phyloP scores from a whole-genome alignment of 2,888 invertebrate species.

The Leptura quadrifasciata region DNA sequence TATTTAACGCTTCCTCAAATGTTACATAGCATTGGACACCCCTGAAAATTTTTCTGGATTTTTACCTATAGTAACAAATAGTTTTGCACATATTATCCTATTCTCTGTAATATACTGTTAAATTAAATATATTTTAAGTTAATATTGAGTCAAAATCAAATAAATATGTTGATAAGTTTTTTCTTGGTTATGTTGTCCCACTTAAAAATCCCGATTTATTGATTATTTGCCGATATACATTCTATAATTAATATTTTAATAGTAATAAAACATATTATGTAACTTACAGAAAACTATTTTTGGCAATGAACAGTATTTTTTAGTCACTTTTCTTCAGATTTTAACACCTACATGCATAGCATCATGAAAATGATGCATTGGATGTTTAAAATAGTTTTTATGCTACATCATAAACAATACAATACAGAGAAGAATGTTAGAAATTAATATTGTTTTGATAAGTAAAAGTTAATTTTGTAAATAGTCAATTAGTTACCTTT shows the following conservation, averaged over 20 bases:
- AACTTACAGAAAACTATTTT: conserved; percentile 25
- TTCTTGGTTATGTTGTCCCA: conserved; percentile 14
- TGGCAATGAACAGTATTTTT: conserved; percentile 10
- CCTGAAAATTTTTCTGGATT: conserved; percentile 2
- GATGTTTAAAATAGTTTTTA: conserved; percentile 48
- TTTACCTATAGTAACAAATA: neutral
- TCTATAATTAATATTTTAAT: neutral
- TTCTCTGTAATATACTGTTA: neutral
- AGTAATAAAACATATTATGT: conserved; percentile 6
- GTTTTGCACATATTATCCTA: neutral
- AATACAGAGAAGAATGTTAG: conserved; percentile 32
- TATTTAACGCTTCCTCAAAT: neutral
- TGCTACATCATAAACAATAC: conserved; percentile 44
- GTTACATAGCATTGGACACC: conserved; percentile 29
- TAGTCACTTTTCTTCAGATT: conserved; percentile 28
- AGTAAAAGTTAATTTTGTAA: neutral
- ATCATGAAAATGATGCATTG: conserved; percentile 17
- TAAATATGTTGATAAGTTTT: neutral
- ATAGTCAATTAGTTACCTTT: neutral
- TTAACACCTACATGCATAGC: conserved; percentile 12
- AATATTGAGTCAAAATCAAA: neutral
- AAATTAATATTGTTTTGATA: conserved; percentile 17
- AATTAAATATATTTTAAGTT: neutral
- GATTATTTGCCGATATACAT: neutral
- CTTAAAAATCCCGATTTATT: neutral